A percentile compares a stretch with the other conserved stretches of the same genome.
These are phyloP conservation scores for Rotaria macrura DNA, from an alignment of 2,888 invertebrate species.

Conservation along the genomic window DNA sequence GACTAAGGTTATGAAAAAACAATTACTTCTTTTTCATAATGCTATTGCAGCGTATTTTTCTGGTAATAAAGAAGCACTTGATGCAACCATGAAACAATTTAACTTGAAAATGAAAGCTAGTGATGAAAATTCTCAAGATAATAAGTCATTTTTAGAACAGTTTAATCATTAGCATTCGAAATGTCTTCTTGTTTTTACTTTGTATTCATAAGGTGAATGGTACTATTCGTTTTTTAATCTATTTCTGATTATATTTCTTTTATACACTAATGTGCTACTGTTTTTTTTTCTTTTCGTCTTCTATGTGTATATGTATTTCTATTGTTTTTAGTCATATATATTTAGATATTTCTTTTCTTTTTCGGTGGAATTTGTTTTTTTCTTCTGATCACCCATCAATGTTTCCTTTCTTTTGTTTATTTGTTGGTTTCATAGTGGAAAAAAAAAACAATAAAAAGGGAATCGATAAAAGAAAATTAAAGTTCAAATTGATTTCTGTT, in stretches of 20 bases:
- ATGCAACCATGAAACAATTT: conserved; percentile 85
- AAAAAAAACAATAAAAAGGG: background rate
- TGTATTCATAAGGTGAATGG: background rate
- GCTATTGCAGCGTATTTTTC: conserved; percentile 92
- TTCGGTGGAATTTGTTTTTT: background rate
- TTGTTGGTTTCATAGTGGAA: background rate
- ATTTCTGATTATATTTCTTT: background rate
- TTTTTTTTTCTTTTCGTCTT: background rate
- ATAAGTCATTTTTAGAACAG: conserved; percentile 30
- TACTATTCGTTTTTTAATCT: background rate
- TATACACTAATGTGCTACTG: background rate
- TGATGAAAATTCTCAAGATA: background rate
- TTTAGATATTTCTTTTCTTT: background rate
- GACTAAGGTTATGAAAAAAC: conserved; percentile 98
- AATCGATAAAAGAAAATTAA: background rate
- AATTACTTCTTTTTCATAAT: conserved; percentile 83
- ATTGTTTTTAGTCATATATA: background rate
- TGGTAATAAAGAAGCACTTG: conserved; percentile 81
- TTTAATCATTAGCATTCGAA: conserved; percentile 21
- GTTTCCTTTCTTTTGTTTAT: background rate
- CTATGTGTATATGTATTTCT: background rate
- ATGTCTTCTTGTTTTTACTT: conserved; percentile 17
- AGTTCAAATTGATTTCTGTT: background rate
- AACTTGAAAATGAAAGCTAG: conserved; percentile 61
- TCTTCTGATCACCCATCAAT: background rate